Evolutionary conservation across 2,888 invertebrate genomes (phyloP), one percentile per base, ranked within the genome.

Genomic region (Polylopha cassiicola): DNA sequence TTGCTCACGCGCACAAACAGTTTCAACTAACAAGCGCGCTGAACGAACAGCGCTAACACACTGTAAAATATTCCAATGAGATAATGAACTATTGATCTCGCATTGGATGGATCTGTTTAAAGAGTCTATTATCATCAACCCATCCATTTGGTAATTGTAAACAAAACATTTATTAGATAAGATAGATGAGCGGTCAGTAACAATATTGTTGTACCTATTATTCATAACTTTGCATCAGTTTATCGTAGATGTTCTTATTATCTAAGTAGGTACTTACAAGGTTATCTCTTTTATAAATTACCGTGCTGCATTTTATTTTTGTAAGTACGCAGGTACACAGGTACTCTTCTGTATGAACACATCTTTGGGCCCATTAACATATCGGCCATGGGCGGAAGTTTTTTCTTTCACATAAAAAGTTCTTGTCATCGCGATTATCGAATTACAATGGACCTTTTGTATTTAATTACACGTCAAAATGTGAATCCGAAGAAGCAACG

Each of bases 41-140:
- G 48, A 33, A 46, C 51, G 53, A 57, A 57, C 56, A 52, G 44
- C 46, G 38, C 47, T 37, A 47, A 31, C 24, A 39, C 31, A 39
- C 47, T 50, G 13, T 13, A 16, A 16, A 28, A 4, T 18, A 15
- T 7, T 10, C n/a, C n/a, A n/a, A n/a, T n/a, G n/a, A n/a, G n/a
- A n/a, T n/a, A 42, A 18, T 42, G 46, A 47, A 49, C 45, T 48
- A 44, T 43, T 48, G 46, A 47, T 51, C 43, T 50, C 41, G 22
- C 30, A 29, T n/a, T n/a, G n/a, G n/a, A 43, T 39, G 43, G 33
- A 46, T 44, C 38, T 39, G 36, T 37, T 31, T 24, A 31, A 22
- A 36, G 36, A 43, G 43, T 42, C 21, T 29, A 33, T 46, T 44
- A 45, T 50, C 50, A 50, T 3, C 21, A 20, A 15, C 10, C 16